Evolutionary conservation across 2,888 invertebrate genomes (phyloP).

Genomic region (Trachelus troglodyta): DNA sequence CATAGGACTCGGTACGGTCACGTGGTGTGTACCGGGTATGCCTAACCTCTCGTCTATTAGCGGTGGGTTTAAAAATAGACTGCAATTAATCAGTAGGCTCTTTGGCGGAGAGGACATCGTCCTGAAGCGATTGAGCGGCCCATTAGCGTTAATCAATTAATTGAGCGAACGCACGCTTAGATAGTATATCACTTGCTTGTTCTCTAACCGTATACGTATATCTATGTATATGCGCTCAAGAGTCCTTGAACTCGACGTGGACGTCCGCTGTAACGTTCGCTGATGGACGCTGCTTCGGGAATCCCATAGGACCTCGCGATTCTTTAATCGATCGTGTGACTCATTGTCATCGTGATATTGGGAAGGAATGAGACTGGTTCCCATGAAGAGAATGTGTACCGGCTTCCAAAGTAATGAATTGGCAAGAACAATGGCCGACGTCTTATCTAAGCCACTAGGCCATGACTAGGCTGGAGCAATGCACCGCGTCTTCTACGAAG

Average conservation of each 20-base stretch:
- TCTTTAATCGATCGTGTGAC: background rate
- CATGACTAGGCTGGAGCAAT: slow-evolving; percentile 10
- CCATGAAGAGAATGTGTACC: background rate
- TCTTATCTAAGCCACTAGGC: slow-evolving; percentile 23
- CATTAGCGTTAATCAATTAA: background rate
- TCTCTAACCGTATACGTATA: background rate
- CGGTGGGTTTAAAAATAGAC: background rate
- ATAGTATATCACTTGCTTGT: background rate
- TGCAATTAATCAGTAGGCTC: background rate
- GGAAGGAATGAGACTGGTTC: background rate
- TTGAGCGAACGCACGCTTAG: background rate
- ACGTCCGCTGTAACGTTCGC: background rate
- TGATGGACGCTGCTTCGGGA: background rate
- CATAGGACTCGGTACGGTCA: background rate
- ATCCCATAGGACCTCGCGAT: background rate
- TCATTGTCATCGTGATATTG: background rate
- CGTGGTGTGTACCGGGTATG: background rate
- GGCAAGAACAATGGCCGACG: slow-evolving; percentile 25
- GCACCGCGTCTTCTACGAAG: background rate
- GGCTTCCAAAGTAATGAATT: slow-evolving; percentile 21
- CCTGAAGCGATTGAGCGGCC: background rate
- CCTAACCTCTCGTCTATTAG: background rate
- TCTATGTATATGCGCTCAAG: background rate
- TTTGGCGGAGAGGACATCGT: background rate
- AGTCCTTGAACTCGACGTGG: background rate